Conservation (phyloP, 2,888 invertebrate species). For the Ophion costatus region DNA sequence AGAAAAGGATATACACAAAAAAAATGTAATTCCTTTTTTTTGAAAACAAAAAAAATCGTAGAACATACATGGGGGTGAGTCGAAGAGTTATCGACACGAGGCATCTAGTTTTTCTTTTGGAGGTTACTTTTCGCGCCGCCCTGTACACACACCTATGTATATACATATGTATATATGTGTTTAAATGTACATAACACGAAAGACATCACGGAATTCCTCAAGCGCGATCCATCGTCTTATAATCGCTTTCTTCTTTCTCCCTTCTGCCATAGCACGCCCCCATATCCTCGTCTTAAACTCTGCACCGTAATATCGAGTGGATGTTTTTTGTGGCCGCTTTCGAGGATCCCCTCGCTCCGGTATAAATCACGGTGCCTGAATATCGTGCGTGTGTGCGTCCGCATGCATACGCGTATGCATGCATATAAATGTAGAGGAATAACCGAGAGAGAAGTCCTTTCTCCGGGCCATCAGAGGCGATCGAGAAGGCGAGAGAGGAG, state of each 20-base stretch:
- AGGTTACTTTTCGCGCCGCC: not conserved
- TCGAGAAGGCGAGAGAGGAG: conserved; percentile 44
- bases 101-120: not conserved
- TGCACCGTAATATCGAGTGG: conserved; percentile 58
- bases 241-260: conserved; percentile 63
- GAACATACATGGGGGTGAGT: no score
- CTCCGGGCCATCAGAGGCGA: conserved; percentile 31
- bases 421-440: conserved; percentile 17
- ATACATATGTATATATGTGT: conserved; percentile 10
- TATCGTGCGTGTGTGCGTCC: conserved; percentile 10
- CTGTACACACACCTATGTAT: conserved; percentile 10
- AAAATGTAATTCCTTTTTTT: not conserved
- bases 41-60: not conserved
- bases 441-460: conserved; percentile 41
- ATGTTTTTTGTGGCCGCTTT: conserved; percentile 58
- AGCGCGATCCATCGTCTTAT: conserved; percentile 61
- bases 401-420: conserved; percentile 28
- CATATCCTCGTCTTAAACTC: conserved; percentile 32
- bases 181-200: conserved; percentile 29
- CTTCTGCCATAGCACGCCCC: conserved; percentile 50
- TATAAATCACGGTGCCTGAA: conserved; percentile 64
- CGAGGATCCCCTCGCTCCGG: conserved; percentile 59
- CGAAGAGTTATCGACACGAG: not conserved
- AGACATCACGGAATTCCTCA: conserved; percentile 64
- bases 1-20: no score